Evolutionary conservation across 2,888 invertebrate genomes (phyloP).

Genomic region (Hydroisotoma schaefferi): DNA sequence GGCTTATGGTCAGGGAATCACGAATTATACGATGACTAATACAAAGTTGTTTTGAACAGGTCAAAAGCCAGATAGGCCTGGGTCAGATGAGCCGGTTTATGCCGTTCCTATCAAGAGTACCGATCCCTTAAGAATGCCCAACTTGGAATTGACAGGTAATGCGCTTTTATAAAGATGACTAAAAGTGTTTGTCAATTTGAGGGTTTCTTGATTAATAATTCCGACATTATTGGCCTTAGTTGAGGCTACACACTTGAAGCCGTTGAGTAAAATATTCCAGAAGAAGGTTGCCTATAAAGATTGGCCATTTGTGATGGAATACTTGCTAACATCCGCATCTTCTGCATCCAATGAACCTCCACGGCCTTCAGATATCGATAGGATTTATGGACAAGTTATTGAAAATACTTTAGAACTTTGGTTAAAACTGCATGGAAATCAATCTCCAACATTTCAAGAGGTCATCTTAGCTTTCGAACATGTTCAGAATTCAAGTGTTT

Average conservation of each 20-base stretch:
- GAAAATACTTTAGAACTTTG: constrained; percentile 32
- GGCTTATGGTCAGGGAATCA: too few relatives aligned
- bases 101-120: too few relatives aligned
- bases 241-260: background rate
- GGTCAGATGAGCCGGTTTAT: too few relatives aligned
- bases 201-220: background rate
- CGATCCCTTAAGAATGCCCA: too few relatives aligned
- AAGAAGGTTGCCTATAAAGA: background rate
- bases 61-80: too few relatives aligned
- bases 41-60: too few relatives aligned
- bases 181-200: too few relatives aligned
- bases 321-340: constrained; percentile 3
- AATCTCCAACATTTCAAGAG: constrained; percentile 16
- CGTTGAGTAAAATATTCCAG: constrained; percentile 2
- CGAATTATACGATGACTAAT: too few relatives aligned
- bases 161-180: too few relatives aligned
- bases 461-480: constrained; percentile 3
- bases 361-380: background rate
- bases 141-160: too few relatives aligned
- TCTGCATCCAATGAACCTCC: background rate
- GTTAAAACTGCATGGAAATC: constrained; percentile 14
- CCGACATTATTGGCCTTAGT: background rate
- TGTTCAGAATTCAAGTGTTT: background rate
- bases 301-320: constrained; percentile 18
- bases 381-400: constrained; percentile 18